phyloP scores from a whole-genome alignment of 2,797 vertebrate genomes.

The Phyllotis vaccarum region DNA sequence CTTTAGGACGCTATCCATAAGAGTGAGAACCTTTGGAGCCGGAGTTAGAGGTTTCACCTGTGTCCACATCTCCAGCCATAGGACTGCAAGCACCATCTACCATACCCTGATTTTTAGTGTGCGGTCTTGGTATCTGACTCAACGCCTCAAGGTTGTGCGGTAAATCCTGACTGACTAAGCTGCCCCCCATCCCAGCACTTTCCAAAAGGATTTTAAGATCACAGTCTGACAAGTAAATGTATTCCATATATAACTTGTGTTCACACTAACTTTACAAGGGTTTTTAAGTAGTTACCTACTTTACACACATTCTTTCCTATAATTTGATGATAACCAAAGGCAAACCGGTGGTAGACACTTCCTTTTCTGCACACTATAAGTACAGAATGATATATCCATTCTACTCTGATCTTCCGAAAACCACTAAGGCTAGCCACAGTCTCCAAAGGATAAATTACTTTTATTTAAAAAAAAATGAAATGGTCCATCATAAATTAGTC shows the following conservation, averaged over 20 bases:
- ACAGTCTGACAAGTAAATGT: not conserved
- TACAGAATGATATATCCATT: not conserved
- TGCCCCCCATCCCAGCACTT: not conserved
- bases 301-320: not conserved
- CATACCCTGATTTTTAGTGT: not conserved
- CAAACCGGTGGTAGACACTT: not conserved
- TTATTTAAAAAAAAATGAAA: not conserved
- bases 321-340: not conserved
- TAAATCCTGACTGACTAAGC: not conserved
- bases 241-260: too few species aligned
- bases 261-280: not conserved
- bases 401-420: not conserved
- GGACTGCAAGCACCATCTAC: not conserved
- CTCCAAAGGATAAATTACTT: not conserved
- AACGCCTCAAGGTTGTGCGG: not conserved
- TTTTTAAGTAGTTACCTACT: not conserved
- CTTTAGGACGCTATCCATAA: not conserved
- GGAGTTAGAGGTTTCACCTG: not conserved
- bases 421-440: not conserved
- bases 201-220: not conserved
- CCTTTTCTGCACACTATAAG: not conserved
- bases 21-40: not conserved
- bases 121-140: not conserved
- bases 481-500: not conserved
- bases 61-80: not conserved